Evolutionary conservation across 2,888 invertebrate genomes (phyloP).

Genomic region (Tenthredo amoena): DNA sequence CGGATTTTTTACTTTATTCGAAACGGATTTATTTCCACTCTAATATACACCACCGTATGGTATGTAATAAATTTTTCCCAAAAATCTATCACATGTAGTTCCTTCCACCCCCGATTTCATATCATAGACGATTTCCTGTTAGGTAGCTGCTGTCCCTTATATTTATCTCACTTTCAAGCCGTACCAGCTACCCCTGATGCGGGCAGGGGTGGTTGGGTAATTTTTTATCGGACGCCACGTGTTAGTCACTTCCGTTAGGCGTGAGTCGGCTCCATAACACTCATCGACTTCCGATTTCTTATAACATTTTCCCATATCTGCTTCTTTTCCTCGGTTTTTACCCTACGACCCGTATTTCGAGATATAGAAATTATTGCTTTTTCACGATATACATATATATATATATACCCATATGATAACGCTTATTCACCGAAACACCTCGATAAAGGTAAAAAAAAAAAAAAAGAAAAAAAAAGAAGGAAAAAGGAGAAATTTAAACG

Average conservation of each 20-base stretch:
- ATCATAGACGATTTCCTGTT: conserved; percentile 36
- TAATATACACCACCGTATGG: no score
- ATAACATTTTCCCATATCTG: neutral
- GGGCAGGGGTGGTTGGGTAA: conserved; percentile 20
- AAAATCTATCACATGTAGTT: neutral
- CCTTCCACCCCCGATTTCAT: neutral
- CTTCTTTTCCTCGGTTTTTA: neutral
- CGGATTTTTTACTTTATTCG: no score
- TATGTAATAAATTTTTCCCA: neutral
- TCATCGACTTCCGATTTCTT: conserved; percentile 49
- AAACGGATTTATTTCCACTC: neutral
- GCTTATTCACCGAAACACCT: neutral
- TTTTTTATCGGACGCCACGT: conserved; percentile 43
- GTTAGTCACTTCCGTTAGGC: conserved; percentile 50
- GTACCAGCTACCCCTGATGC: neutral
- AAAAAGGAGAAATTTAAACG: neutral
- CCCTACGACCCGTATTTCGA: neutral
- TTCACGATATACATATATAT: neutral
- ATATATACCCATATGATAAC: neutral
- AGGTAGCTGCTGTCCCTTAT: conserved; percentile 42
- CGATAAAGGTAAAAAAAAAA: neutral
- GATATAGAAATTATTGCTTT: conserved; percentile 24
- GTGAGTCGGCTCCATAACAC: conserved; percentile 44
- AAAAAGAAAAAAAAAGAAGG: neutral
- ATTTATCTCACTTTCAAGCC: conserved; percentile 42